Evolutionary conservation across 2,797 vertebrate genomes (phyloP).

Genomic region (Cossypha niveicapilla): DNA sequence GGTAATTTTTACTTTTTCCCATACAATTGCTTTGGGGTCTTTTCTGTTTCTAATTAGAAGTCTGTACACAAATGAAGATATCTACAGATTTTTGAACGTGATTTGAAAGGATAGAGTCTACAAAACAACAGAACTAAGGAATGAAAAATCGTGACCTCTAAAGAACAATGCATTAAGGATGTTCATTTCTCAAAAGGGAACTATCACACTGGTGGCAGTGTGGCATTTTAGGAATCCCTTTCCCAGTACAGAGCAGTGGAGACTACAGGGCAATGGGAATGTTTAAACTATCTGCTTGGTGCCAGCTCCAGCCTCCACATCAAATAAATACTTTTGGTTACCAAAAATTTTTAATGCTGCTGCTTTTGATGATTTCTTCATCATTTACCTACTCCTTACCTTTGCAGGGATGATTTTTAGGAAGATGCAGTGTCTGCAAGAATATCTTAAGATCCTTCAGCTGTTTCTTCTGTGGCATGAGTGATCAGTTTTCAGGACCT

Average conservation of each 20-base stretch:
- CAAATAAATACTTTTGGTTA: not conserved
- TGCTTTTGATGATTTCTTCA: not conserved
- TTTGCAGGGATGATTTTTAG: not conserved
- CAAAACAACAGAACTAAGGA: not conserved
- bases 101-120: not conserved
- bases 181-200: not conserved
- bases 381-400: not conserved
- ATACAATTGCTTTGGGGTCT: conserved; percentile 22
- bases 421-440: not conserved
- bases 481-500: not conserved
- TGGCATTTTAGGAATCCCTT: not conserved
- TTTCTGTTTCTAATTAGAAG: conserved; percentile 37
- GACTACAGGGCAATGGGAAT: not conserved
- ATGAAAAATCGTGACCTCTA: not conserved
- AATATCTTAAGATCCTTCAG: not conserved
- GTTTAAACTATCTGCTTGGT: not conserved
- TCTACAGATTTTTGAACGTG: conserved; percentile 3
- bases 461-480: not conserved
- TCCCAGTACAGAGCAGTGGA: not conserved
- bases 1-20: conserved; percentile 49
- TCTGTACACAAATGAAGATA: not conserved
- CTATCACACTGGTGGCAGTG: not conserved
- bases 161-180: not conserved
- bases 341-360: not conserved
- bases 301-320: not conserved